Evolutionary conservation across 1,140 invertebrate genomes (phyloP).

Genomic region (Papilio aristodemus): DNA sequence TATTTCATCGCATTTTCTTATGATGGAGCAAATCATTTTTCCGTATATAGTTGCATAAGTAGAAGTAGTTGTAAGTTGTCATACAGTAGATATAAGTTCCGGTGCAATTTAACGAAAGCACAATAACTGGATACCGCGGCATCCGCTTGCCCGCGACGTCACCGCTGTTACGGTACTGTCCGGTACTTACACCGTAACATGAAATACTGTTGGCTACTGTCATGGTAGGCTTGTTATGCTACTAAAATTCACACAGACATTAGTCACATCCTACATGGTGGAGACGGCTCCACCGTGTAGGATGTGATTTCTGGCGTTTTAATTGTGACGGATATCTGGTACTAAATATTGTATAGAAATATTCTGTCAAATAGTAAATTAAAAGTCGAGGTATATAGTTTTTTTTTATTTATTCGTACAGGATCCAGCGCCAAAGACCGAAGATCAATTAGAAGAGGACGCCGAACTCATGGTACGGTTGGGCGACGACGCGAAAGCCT

Average conservation of each 20-base stretch:
- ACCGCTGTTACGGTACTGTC: slow-evolving; percentile 11
- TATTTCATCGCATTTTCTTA: too few relatives aligned
- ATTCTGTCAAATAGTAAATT: too few relatives aligned
- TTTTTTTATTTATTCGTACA: slow-evolving; percentile 76
- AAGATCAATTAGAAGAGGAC: slow-evolving; percentile 97
- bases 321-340: too few relatives aligned
- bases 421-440: slow-evolving; percentile 97
- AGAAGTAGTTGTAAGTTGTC: neutral
- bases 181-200: neutral
- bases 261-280: too few relatives aligned
- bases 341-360: too few relatives aligned
- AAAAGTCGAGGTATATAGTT: too few relatives aligned
- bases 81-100: neutral
- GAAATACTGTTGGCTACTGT: neutral
- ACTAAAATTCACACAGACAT: too few relatives aligned
- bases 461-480: slow-evolving; percentile 93
- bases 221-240: neutral
- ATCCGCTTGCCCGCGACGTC: slow-evolving; percentile 13
- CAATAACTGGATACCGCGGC: neutral
- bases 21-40: neutral
- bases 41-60: neutral
- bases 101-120: neutral
- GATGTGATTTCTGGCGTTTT: too few relatives aligned
- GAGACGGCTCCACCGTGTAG: too few relatives aligned
- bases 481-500: slow-evolving; percentile 90